Evolutionary conservation across 2,797 vertebrate genomes (phyloP).

Genomic region (Buceros bicornis): DNA sequence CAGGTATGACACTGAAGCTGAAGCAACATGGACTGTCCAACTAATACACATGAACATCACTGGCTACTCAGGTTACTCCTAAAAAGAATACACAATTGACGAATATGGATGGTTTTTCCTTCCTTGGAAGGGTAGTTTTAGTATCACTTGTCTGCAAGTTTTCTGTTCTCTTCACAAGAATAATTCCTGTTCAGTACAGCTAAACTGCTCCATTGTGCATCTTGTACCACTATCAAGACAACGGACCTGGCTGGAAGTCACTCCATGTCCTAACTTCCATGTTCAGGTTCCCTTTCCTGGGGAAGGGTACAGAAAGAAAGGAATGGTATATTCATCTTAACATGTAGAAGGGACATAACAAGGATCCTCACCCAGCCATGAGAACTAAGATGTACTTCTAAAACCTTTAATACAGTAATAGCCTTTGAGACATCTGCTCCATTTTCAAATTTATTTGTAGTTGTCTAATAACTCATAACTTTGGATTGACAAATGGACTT

Average conservation of each 20-base stretch:
- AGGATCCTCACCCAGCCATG: not conserved
- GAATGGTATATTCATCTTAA: not conserved
- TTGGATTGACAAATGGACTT: not conserved
- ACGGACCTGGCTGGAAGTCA: not conserved
- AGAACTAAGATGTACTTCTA: not conserved
- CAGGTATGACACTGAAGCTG: not conserved
- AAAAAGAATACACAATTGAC: not conserved
- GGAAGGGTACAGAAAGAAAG: not conserved
- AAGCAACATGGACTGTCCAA: not conserved
- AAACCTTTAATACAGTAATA: not conserved
- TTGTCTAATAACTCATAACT: not conserved
- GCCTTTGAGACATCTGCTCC: not conserved
- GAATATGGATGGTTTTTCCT: not conserved
- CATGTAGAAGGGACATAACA: not conserved
- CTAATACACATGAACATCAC: not conserved
- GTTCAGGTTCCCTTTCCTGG: not conserved
- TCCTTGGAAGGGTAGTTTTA: not conserved
- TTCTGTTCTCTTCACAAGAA: not conserved
- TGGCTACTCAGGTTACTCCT: not conserved
- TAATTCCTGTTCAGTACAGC: not conserved
- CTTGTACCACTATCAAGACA: accelerated
- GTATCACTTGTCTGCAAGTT: not conserved
- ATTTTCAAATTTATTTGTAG: not conserved
- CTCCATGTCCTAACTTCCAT: not conserved
- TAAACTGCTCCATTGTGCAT: not conserved